A percentile compares a stretch with the other conserved stretches of the same genome.
phyloP scores from a whole-genome alignment of 1,140 invertebrate species.

The Cherax destructor region DNA sequence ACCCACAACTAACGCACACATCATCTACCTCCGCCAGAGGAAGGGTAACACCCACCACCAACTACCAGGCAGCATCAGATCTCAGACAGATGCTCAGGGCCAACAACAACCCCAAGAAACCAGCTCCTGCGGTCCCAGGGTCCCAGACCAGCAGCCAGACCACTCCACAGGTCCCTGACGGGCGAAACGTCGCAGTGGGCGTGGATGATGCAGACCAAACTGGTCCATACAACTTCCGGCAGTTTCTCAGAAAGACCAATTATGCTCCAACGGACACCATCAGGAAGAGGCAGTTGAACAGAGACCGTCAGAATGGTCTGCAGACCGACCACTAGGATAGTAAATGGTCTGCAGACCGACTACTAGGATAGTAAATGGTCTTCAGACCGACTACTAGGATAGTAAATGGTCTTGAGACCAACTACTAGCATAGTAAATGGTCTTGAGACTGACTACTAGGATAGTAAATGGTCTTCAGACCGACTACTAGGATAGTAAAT shows the following conservation, averaged over 20 bases:
- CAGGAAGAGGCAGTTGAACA: constrained; percentile 77
- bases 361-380: too few species aligned
- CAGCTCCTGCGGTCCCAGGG: background rate
- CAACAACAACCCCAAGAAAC: background rate
- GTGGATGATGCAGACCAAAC: constrained; percentile 77
- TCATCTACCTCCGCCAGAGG: background rate
- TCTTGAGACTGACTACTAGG: too few species aligned
- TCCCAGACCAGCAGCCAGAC: background rate
- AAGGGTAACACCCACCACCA: constrained; percentile 56
- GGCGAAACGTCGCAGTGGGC: too few species aligned
- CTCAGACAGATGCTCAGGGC: constrained; percentile 72
- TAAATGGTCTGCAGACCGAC: too few species aligned
- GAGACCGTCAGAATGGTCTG: constrained; percentile 19
- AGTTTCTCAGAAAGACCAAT: constrained; percentile 81
- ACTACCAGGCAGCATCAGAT: constrained; percentile 71
- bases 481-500: too few species aligned
- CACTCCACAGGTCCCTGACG: too few species aligned
- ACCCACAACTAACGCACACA: too few species aligned
- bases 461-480: too few species aligned
- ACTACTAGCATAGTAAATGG: too few species aligned
- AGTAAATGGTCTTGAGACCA: too few species aligned
- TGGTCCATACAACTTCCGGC: constrained; percentile 84
- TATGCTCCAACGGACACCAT: constrained; percentile 83
- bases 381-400: too few species aligned
- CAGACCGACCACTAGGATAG: too few species aligned